phyloP scores from a whole-genome alignment of 1,140 invertebrate species.

The Dufourea novaeangliae region DNA sequence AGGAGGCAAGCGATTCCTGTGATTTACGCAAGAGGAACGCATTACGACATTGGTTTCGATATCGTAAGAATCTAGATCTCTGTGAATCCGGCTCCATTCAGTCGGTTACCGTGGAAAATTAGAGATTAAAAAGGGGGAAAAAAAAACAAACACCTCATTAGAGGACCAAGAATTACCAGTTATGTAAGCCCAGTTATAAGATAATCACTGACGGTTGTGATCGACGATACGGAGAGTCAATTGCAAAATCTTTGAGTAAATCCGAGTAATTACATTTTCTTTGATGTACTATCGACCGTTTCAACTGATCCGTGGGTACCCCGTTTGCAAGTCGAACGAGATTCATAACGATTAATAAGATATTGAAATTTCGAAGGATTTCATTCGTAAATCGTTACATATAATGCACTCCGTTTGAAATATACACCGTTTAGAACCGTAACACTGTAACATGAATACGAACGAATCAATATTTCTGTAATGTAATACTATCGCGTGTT shows the following conservation, averaged over 20 bases:
- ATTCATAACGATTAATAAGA: no score
- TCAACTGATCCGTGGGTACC: no score
- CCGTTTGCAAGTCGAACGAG: no score
- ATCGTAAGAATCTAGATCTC: conserved; percentile 85
- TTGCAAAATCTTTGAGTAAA: neutral
- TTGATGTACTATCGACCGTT: no score
- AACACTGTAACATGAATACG: no score
- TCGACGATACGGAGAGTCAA: neutral
- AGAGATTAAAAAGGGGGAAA: neutral
- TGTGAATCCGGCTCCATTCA: no score
- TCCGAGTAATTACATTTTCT: neutral
- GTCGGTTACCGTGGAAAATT: neutral
- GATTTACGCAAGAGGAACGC: conserved; percentile 88
- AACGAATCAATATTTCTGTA: no score
- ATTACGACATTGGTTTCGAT: conserved; percentile 93
- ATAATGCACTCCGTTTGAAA: no score
- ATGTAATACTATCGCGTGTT: no score
- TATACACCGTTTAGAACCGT: no score
- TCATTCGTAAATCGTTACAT: no score
- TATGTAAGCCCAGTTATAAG: conserved; percentile 11
- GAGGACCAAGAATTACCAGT: neutral
- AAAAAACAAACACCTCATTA: neutral
- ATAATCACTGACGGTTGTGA: neutral
- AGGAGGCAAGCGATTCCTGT: conserved; percentile 88
- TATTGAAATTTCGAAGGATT: no score